Evolutionary conservation across 2,888 invertebrate species (phyloP).

Genomic region (Plebejus melissa): DNA sequence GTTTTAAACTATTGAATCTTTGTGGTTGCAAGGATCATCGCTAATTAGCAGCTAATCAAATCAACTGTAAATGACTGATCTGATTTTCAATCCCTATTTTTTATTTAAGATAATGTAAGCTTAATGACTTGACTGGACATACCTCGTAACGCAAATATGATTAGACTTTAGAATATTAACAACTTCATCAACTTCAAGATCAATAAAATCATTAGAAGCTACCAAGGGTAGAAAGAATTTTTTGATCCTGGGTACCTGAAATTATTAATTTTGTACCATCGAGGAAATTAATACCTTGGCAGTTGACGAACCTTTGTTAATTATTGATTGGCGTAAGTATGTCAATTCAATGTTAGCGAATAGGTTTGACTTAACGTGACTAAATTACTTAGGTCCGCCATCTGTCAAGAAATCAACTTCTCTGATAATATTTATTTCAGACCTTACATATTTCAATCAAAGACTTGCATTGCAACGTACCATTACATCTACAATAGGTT

Average conservation of each 20-base stretch:
- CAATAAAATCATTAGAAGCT: slow-evolving; percentile 85
- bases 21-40: not conserved
- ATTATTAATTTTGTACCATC: not conserved
- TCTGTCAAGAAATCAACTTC: too few species aligned
- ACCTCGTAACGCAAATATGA: slow-evolving; percentile 86
- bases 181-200: slow-evolving; percentile 82
- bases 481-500: slow-evolving; percentile 84
- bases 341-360: too few species aligned
- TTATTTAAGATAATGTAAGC: too few species aligned
- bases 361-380: too few species aligned
- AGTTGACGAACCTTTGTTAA: too few species aligned
- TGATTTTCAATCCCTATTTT: too few species aligned
- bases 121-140: slow-evolving; percentile 39
- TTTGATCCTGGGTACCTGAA: slow-evolving; percentile 82
- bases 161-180: slow-evolving; percentile 84
- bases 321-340: too few species aligned
- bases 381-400: too few species aligned
- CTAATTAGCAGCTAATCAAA: not conserved
- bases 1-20: not conserved
- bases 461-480: slow-evolving; percentile 40
- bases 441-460: too few species aligned
- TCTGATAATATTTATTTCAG: too few species aligned
- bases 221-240: slow-evolving; percentile 87
- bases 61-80: too few species aligned
- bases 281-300: too few species aligned